Conservation (phyloP, 2,113 vertebrate genomes). For the Tychaedon coryphoeus region DNA sequence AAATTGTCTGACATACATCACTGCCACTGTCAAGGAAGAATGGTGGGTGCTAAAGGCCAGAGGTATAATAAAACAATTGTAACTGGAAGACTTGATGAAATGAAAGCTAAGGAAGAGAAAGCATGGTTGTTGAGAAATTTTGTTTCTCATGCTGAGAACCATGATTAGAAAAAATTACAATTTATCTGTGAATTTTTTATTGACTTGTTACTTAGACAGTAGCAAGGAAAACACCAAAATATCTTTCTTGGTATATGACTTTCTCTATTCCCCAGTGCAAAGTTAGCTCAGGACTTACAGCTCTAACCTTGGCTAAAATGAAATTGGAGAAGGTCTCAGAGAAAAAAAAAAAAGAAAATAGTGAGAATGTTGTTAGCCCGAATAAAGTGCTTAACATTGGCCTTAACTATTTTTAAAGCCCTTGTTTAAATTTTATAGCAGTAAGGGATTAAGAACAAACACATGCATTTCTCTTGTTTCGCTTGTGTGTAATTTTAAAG, state of each 20-base stretch:
- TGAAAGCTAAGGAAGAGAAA: neutral
- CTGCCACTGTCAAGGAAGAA: neutral
- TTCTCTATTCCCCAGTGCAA: neutral
- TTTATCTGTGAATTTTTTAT: neutral
- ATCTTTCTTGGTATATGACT: neutral
- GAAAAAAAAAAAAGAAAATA: neutral
- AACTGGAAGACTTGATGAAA: neutral
- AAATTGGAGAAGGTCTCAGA: neutral
- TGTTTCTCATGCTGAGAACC: neutral
- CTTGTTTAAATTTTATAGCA: constrained; percentile 56
- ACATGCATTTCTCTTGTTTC: neutral
- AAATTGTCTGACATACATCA: neutral
- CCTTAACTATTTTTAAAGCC: constrained; percentile 46
- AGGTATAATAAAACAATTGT: neutral
- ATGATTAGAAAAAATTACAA: neutral
- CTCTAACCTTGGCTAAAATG: neutral
- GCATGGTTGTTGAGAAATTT: neutral
- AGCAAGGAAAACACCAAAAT: neutral
- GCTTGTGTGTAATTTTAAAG: neutral
- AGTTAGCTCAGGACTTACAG: neutral
- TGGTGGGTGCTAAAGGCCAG: neutral
- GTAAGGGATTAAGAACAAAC: constrained; percentile 47
- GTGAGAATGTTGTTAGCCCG: neutral
- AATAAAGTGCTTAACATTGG: neutral
- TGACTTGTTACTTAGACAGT: neutral